phyloP scores from a whole-genome alignment of 2,113 vertebrate species.

The Tachuris rubrigastra region DNA sequence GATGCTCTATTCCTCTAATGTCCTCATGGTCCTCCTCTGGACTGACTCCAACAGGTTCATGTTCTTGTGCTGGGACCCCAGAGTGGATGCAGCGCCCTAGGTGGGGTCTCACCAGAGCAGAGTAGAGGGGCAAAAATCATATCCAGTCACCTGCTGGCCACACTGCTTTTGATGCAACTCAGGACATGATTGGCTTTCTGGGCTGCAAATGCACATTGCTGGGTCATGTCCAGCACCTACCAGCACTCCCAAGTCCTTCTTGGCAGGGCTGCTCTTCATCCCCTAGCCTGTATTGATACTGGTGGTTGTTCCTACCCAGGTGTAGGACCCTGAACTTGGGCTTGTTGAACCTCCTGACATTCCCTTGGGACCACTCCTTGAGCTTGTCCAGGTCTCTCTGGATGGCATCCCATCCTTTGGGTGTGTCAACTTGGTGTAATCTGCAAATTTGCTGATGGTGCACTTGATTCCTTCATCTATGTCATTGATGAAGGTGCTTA shows the following conservation, averaged over 20 bases:
- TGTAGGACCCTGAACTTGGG: neutral
- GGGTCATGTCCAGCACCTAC: neutral
- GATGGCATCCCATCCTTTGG: neutral
- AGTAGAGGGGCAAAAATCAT: neutral
- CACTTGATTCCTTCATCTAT: neutral
- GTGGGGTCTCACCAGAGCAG: neutral
- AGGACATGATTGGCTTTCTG: fast-evolving
- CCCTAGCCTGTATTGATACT: neutral
- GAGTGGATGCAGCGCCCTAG: neutral
- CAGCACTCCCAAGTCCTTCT: neutral
- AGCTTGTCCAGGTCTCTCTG: neutral
- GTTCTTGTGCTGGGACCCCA: neutral
- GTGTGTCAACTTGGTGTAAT: neutral
- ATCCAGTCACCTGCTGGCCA: neutral
- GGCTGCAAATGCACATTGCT: no score
- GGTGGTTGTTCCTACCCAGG: neutral
- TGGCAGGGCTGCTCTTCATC: neutral
- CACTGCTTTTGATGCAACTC: fast-evolving
- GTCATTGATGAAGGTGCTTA: neutral
- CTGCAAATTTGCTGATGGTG: neutral
- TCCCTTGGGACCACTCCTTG: neutral
- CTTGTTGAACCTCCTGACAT: neutral
- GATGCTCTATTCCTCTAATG: neutral
- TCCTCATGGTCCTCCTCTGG: neutral
- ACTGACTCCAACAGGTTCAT: neutral